Evolutionary conservation across 2,113 vertebrate species (phyloP).

Genomic region (Tetrax tetrax): DNA sequence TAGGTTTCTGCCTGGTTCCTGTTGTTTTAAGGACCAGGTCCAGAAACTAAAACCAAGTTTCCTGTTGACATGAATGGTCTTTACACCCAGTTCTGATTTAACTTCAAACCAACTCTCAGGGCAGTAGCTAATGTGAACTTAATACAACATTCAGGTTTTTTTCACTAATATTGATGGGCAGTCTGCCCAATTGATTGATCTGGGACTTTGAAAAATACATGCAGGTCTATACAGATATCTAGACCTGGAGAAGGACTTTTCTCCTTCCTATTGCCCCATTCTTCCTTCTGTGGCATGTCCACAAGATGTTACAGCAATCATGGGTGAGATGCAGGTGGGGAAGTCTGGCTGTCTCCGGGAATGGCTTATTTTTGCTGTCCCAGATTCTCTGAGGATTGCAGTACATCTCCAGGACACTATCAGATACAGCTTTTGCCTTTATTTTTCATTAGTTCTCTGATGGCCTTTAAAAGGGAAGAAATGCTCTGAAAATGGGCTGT

Average conservation of each 20-base stretch:
- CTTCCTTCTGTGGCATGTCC: neutral
- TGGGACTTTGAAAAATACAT: neutral
- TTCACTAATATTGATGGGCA: neutral
- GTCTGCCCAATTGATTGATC: neutral
- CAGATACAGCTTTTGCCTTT: neutral
- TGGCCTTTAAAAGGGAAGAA: neutral
- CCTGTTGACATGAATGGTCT: neutral
- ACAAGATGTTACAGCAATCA: neutral
- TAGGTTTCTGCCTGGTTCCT: neutral
- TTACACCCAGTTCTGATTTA: neutral
- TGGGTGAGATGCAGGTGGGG: neutral
- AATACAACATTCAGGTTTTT: neutral
- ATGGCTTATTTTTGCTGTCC: neutral
- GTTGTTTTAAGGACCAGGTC: neutral
- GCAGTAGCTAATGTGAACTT: neutral
- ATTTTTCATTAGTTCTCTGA: conserved; percentile 6
- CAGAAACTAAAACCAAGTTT: neutral
- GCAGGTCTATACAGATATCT: neutral
- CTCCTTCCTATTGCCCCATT: neutral
- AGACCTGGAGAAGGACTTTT: neutral
- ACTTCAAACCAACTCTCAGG: neutral
- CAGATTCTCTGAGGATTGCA: neutral
- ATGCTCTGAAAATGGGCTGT: neutral
- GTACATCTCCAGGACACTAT: neutral
- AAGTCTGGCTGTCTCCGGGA: neutral